Evolutionary conservation across 2,888 invertebrate species (phyloP).

Genomic region (Chrysolina haemoptera): DNA sequence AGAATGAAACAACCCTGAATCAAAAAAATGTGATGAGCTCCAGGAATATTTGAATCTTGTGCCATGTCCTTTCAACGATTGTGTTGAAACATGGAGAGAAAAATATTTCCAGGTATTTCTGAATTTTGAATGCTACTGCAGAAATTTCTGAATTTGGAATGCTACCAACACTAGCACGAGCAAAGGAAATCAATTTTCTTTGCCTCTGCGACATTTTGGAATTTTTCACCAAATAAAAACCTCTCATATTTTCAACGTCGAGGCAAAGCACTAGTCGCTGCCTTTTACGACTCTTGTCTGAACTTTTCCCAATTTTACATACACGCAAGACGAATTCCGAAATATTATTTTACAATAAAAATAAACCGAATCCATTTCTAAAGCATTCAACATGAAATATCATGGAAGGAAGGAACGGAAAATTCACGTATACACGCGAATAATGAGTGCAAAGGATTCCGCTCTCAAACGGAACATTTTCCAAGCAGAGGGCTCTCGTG

Average conservation of each 20-base stretch:
- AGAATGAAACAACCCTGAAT: too few relatives aligned
- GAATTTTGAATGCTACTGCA: too few relatives aligned
- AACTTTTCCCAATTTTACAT: neutral
- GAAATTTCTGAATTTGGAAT: too few relatives aligned
- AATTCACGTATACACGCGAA: conserved; percentile 25
- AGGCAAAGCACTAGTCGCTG: neutral
- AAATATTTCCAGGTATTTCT: too few relatives aligned
- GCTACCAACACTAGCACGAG: too few relatives aligned
- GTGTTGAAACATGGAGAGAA: too few relatives aligned
- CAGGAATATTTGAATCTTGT: too few relatives aligned
- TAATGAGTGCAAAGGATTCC: conserved; percentile 18
- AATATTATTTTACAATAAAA: conserved; percentile 18
- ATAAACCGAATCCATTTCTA: conserved; percentile 19
- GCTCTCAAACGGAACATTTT: neutral
- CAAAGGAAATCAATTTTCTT: too few relatives aligned
- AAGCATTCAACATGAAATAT: conserved; percentile 1
- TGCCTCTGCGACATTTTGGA: too few relatives aligned
- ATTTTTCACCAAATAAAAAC: too few relatives aligned
- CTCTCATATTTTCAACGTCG: neutral
- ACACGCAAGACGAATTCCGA: conserved; percentile 24
- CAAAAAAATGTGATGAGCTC: too few relatives aligned
- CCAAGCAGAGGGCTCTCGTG: neutral
- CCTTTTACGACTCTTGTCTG: neutral
- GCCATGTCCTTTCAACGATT: too few relatives aligned
- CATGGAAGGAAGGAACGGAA: conserved; percentile 14